A percentile compares a stretch with the other conserved stretches of the same genome.
Evolutionary conservation across 2,888 invertebrate genomes (phyloP).

Genomic region (Spicauda simplicius): DNA sequence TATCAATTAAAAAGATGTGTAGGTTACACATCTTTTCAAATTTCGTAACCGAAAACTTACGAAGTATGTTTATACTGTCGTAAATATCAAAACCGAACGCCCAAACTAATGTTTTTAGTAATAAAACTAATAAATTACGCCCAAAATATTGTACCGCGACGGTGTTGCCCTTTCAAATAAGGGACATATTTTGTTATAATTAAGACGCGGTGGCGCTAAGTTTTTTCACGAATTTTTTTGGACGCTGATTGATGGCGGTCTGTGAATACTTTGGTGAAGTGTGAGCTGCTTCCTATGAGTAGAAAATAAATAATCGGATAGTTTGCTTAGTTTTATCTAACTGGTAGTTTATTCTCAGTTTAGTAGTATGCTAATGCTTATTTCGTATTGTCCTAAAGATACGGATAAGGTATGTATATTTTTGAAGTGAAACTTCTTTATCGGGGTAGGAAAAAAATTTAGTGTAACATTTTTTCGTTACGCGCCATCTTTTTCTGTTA

Average conservation of each 20-base stretch:
- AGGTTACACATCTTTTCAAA: not conserved
- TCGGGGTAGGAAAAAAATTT: too few relatives aligned
- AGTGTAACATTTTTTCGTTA: too few relatives aligned
- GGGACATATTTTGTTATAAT: slow-evolving; percentile 81
- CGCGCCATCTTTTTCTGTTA: too few relatives aligned
- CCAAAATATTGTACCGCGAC: slow-evolving; percentile 47
- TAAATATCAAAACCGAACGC: slow-evolving; percentile 41
- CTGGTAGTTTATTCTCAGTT: too few relatives aligned
- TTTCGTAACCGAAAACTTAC: not conserved
- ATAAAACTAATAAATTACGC: slow-evolving; percentile 63
- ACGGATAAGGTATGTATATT: too few relatives aligned
- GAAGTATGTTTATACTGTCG: slow-evolving; percentile 29
- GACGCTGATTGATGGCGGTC: slow-evolving; percentile 49
- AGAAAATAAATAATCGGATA: too few relatives aligned
- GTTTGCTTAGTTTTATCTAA: too few relatives aligned
- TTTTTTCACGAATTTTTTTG: slow-evolving; percentile 56
- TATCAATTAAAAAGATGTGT: too few relatives aligned
- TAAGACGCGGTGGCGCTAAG: slow-evolving; percentile 68
- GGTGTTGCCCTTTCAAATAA: slow-evolving; percentile 60
- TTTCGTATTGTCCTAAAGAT: too few relatives aligned
- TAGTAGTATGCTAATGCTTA: too few relatives aligned
- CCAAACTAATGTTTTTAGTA: slow-evolving; percentile 43
- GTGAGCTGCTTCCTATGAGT: not conserved
- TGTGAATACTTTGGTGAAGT: slow-evolving; percentile 29
- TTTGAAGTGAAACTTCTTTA: too few relatives aligned